Evolutionary conservation across 2,888 invertebrate species (phyloP), one percentile per base, ranked within the genome.

Genomic region (Margaritifera margaritifera): DNA sequence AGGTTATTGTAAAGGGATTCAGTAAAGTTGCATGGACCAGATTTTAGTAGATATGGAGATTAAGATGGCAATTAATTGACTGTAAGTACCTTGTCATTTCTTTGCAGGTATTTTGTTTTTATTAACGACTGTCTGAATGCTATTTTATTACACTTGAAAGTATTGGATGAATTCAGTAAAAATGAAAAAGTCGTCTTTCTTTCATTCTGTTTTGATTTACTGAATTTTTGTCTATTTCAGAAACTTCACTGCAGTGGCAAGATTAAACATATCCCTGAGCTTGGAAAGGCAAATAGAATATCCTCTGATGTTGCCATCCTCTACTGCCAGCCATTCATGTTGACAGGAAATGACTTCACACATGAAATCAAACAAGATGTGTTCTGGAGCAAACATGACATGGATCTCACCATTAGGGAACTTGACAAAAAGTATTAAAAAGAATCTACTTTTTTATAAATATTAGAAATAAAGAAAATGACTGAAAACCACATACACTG

Each of bases 351-450:
- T 62, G 84, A 84, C 66, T 65, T 78, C 22, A 69, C 64, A 24
- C 53, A 72, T n/a, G 83, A 80, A 25, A 56, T 71, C 20, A 80
- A 77, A 55, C 73, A 76, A 42, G 75, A 77, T 54, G 79, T 82
- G 11, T 85, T 86, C 74, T 86, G 86, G 86, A 84, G 81, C 68
- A 86, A 86, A 68, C 86, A 86, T 63, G 86, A 83, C 60, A 82
- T 86, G 66, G 85, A 84, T 65, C 75, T 86, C 18, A 74, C 64
- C 18, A 80, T 86, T 64, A 80, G 71, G 58, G 84, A 85, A 42
- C 68, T 85, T 24, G 86, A 86, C 58, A 68, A 77, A 64, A 82
- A 79, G 86, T 86, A 69, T 42, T 42, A 42, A 42, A 72, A 80
- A 64, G n/a, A 5, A 53, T 27, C 4, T 52, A 22, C n/a, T 64